These are phyloP conservation scores for Diprion similis DNA, from an alignment of 1,140 invertebrate species.

Conservation along the genomic window DNA sequence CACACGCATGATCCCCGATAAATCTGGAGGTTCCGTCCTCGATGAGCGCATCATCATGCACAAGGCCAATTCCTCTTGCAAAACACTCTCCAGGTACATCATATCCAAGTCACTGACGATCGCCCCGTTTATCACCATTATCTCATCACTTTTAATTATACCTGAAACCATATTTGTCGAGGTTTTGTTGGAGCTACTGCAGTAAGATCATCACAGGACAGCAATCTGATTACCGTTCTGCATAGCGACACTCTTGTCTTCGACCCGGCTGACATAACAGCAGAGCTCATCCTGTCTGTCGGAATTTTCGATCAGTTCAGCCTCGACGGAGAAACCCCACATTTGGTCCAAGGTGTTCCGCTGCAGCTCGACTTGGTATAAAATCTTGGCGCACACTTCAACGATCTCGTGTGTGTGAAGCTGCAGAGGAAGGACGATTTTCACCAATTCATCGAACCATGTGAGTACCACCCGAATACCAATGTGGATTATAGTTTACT, in stretches of 20 bases:
- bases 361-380: conserved; percentile 95
- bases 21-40: conserved; percentile 91
- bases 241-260: conserved; percentile 93
- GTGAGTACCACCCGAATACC: background rate
- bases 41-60: conserved; percentile 98
- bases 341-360: conserved; percentile 89
- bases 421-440: conserved; percentile 62
- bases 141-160: conserved; percentile 96
- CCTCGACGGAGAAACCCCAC: conserved; percentile 98
- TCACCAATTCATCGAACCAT: background rate
- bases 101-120: conserved; percentile 98
- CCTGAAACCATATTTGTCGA: conserved; percentile 66
- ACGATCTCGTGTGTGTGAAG: conserved; percentile 94
- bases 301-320: conserved; percentile 94
- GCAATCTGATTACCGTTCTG: conserved; percentile 81
- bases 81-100: conserved; percentile 96
- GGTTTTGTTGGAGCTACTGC: background rate
- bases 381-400: conserved; percentile 95
- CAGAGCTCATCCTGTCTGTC: conserved; percentile 96
- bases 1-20: conserved; percentile 80
- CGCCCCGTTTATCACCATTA: conserved; percentile 98
- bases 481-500: conserved; percentile 58
- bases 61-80: conserved; percentile 94
- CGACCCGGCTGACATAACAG: conserved; percentile 94
- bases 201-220: background rate